These are phyloP conservation scores for Balaeniceps rex DNA, from an alignment of 2,113 vertebrate genomes.

Conservation along the genomic window DNA sequence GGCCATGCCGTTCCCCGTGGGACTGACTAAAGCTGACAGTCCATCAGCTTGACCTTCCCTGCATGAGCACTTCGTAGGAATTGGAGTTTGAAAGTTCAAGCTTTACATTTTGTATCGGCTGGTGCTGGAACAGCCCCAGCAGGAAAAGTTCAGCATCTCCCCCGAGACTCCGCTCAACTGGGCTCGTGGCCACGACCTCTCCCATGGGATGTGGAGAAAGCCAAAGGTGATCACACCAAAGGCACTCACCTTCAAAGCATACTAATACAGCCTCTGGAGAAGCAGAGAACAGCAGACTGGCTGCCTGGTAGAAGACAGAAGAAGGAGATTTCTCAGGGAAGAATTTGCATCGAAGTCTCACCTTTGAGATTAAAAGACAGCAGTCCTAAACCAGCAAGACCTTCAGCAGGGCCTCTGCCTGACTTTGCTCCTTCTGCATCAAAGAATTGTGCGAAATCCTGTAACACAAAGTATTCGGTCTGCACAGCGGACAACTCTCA, in stretches of 20 bases:
- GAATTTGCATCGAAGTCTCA: background rate
- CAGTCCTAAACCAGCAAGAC: background rate
- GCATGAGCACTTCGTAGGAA: background rate
- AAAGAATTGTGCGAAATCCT: background rate
- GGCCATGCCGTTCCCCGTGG: background rate
- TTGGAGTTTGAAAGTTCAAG: conserved; percentile 8
- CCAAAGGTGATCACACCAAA: background rate
- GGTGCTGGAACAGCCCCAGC: background rate
- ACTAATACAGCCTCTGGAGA: background rate
- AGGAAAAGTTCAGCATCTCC: background rate
- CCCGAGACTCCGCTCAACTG: background rate
- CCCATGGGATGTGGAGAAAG: background rate
- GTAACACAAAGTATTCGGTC: background rate
- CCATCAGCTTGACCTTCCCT: conserved; percentile 21
- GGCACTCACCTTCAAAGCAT: background rate
- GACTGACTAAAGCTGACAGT: conserved; percentile 45
- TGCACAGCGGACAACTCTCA: background rate
- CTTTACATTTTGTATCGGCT: background rate
- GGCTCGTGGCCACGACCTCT: background rate
- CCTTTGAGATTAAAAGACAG: background rate
- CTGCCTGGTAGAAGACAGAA: background rate
- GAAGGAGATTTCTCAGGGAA: background rate
- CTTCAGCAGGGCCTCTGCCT: background rate
- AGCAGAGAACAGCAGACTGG: background rate
- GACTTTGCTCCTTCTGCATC: background rate